A percentile compares a stretch with the other conserved stretches of the same genome.
phyloP scores from a whole-genome alignment of 1,140 invertebrate species.

The Panonychus citri region DNA sequence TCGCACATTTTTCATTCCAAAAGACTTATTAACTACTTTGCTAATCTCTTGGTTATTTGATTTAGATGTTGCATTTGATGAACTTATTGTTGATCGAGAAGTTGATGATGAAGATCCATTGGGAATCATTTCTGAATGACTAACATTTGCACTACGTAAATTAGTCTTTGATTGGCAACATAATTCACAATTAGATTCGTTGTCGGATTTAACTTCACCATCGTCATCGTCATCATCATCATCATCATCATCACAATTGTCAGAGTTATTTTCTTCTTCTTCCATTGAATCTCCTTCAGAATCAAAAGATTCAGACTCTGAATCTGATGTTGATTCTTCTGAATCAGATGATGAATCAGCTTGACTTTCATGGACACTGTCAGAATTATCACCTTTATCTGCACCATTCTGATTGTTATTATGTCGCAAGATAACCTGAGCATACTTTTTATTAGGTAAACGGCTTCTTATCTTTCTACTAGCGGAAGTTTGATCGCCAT shows the following conservation, averaged over 20 bases:
- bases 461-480: too few relatives aligned
- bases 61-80: not conserved
- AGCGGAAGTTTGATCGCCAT: too few relatives aligned
- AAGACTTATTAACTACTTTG: not conserved
- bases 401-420: too few relatives aligned
- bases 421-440: too few relatives aligned
- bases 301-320: too few relatives aligned
- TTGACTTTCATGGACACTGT: too few relatives aligned
- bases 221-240: not conserved
- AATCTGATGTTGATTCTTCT: too few relatives aligned
- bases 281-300: not conserved
- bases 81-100: not conserved
- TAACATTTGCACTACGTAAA: too few relatives aligned
- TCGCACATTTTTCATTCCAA: not conserved
- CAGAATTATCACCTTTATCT: too few relatives aligned
- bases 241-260: not conserved
- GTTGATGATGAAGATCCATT: not conserved
- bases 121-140: too few relatives aligned
- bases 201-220: not conserved
- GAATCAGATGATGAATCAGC: too few relatives aligned
- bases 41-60: not conserved
- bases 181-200: not conserved
- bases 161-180: not conserved
- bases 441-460: too few relatives aligned
- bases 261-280: not conserved